These are phyloP conservation scores for Symphodus melops DNA, from an alignment of 2,113 vertebrate species.

Conservation along the genomic window DNA sequence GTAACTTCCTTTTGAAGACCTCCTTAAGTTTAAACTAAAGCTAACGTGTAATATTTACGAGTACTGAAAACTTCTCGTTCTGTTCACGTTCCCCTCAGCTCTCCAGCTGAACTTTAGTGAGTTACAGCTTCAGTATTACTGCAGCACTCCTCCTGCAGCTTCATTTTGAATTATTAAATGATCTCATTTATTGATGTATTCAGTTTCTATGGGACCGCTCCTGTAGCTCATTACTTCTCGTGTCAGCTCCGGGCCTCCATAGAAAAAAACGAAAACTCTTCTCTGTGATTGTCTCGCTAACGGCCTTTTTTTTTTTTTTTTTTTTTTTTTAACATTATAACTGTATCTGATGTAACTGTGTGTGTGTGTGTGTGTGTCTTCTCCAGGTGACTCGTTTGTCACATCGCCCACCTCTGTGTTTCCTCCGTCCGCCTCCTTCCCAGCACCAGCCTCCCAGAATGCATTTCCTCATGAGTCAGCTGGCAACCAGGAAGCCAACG, in stretches of 20 bases:
- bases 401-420: constrained; percentile 77
- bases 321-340: not conserved
- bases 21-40: too few relatives aligned
- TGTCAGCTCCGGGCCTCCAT: not conserved
- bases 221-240: not conserved
- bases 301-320: too few relatives aligned
- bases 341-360: not conserved
- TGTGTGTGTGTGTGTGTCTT: not conserved
- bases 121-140: too few relatives aligned
- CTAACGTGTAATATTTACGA: too few relatives aligned
- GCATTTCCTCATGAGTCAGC: constrained; percentile 77
- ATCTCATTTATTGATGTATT: not conserved
- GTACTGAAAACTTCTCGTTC: too few relatives aligned
- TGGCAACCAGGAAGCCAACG: constrained; percentile 80
- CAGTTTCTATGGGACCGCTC: not conserved
- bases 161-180: too few relatives aligned
- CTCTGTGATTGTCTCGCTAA: not conserved
- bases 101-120: too few relatives aligned
- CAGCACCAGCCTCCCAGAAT: constrained; percentile 70
- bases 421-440: constrained; percentile 76
- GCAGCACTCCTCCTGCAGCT: too few relatives aligned
- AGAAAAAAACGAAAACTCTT: not conserved
- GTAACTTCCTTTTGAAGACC: too few relatives aligned
- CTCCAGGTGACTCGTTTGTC: constrained; percentile 77
- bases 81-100: too few relatives aligned